Percentiles rank a stretch among this genome's conserved stretches.
These are phyloP conservation scores for Montipora efflorescens DNA, from an alignment of 64 coral and sea anemone genomes.

Conservation along the genomic window DNA sequence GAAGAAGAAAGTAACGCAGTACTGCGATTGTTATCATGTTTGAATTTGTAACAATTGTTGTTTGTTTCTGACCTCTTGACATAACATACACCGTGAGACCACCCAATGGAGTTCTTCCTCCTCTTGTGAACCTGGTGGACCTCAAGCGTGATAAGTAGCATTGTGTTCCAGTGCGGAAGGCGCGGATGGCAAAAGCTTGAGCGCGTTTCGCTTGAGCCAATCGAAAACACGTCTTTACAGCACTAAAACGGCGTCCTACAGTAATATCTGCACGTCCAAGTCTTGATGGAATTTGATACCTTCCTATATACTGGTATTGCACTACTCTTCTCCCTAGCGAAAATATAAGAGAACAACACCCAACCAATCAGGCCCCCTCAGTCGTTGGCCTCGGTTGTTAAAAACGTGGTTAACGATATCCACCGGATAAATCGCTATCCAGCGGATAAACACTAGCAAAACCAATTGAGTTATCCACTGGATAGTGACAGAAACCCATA, in stretches of 20 bases:
- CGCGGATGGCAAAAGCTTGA: conserved; percentile 8
- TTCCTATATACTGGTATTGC: background rate
- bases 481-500: too few species aligned
- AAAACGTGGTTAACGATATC: too few species aligned
- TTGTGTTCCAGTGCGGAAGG: background rate
- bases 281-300: background rate
- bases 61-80: background rate
- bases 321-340: background rate
- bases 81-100: conserved; percentile 28
- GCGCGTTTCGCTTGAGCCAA: conserved; percentile 4
- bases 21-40: background rate
- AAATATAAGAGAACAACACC: background rate
- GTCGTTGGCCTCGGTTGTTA: too few species aligned
- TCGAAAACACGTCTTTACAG: background rate
- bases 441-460: too few species aligned
- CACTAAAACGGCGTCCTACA: background rate
- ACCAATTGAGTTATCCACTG: too few species aligned
- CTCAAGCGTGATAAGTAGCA: conserved; percentile 27
- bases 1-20: too few species aligned
- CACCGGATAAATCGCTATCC: too few species aligned
- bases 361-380: too few species aligned
- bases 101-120: background rate
- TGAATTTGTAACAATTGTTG: background rate
- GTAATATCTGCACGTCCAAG: background rate
- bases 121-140: conserved; percentile 1